Conservation (phyloP, 1,140 invertebrate species). For the Trialeurodes vaporariorum region DNA sequence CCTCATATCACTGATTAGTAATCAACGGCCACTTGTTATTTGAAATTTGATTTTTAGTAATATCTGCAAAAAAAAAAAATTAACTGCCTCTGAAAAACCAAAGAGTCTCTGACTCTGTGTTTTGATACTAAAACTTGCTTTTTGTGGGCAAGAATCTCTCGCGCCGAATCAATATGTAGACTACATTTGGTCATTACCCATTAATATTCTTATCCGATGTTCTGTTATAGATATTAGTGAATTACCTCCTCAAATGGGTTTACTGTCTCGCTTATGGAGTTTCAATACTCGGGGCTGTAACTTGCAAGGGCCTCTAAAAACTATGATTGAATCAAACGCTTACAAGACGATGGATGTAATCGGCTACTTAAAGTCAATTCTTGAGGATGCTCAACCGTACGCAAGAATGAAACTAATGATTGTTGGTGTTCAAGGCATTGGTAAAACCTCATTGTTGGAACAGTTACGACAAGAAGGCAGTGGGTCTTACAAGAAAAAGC, state of each 20-base stretch:
- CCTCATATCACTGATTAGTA: too few species aligned
- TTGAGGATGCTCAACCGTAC: slow-evolving; percentile 86
- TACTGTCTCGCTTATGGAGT: slow-evolving; percentile 89
- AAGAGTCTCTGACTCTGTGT: too few species aligned
- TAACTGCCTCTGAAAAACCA: too few species aligned
- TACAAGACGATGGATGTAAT: slow-evolving; percentile 95
- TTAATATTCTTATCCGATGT: too few species aligned
- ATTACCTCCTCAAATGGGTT: slow-evolving; percentile 87
- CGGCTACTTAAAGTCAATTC: slow-evolving; percentile 81
- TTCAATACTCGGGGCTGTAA: slow-evolving; percentile 83
- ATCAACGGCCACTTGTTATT: too few species aligned
- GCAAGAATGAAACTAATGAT: slow-evolving; percentile 96
- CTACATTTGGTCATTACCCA: too few species aligned
- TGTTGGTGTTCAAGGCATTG: slow-evolving; percentile 89
- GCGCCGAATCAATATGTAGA: too few species aligned
- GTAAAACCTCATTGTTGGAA: slow-evolving; percentile 86
- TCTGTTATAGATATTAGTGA: slow-evolving; percentile 65
- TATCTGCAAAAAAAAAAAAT: too few species aligned
- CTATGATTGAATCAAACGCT: slow-evolving; percentile 84
- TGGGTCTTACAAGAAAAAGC: slow-evolving; percentile 56
- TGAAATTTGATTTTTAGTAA: too few species aligned
- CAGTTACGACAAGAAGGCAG: slow-evolving; percentile 76
- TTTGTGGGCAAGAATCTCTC: too few species aligned
- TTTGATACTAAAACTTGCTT: too few species aligned
- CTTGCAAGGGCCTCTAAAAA: slow-evolving; percentile 76